A percentile compares a stretch with the other conserved stretches of the same genome.
These are phyloP conservation scores for Apogon hyalosoma DNA, from an alignment of 2,797 vertebrate species.

Conservation along the genomic window DNA sequence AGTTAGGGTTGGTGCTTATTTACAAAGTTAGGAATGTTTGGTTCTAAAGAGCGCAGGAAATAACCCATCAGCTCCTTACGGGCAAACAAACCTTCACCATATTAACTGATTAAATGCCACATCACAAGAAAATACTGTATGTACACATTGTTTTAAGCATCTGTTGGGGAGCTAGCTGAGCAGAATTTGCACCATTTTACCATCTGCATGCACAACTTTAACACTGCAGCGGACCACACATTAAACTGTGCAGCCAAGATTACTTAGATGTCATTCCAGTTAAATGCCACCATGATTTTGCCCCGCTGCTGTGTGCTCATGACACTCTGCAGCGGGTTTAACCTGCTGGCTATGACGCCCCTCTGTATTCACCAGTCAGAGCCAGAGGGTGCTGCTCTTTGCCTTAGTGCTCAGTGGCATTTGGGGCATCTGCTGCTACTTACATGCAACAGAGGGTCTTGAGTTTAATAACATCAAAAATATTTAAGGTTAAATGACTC, in stretches of 20 bases:
- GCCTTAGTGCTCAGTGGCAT: conserved; percentile 36
- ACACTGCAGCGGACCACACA: neutral
- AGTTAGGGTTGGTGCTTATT: conserved; percentile 40
- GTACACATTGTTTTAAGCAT: too few species aligned
- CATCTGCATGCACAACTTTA: conserved; percentile 16
- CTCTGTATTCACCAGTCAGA: conserved; percentile 36
- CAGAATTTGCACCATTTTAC: conserved; percentile 4
- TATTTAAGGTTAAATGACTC: conserved; percentile 1
- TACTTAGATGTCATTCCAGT: conserved; percentile 24
- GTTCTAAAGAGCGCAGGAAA: conserved; percentile 32
- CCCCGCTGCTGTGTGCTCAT: conserved; percentile 11
- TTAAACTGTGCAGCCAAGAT: conserved; percentile 40
- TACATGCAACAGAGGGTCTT: conserved; percentile 21
- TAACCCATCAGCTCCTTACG: conserved; percentile 31
- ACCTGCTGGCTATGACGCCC: conserved; percentile 44
- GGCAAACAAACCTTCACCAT: too few species aligned
- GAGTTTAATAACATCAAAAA: conserved; percentile 14
- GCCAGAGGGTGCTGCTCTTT: conserved; percentile 37
- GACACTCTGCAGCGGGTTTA: conserved; percentile 40
- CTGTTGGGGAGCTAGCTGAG: too few species aligned
- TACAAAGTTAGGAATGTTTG: conserved; percentile 33
- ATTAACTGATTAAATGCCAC: too few species aligned
- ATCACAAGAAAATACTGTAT: too few species aligned
- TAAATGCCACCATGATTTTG: conserved; percentile 21
- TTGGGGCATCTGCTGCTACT: conserved; percentile 26